phyloP scores from a whole-genome alignment of 2,888 invertebrate genomes.

The Lysandra bellargus region DNA sequence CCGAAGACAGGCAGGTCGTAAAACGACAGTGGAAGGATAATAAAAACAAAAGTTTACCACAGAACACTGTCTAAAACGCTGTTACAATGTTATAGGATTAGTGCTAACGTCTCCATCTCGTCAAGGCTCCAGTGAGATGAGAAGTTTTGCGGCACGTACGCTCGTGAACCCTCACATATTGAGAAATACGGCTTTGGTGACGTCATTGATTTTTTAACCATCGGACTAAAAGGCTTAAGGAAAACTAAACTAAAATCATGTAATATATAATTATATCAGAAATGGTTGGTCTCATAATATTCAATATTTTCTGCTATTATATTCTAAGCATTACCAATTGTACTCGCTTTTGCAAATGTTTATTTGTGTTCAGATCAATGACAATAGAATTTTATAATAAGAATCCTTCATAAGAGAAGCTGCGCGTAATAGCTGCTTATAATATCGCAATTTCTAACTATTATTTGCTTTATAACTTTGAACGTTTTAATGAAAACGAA shows the following conservation, averaged over 20 bases:
- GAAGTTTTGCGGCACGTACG: constrained; percentile 17
- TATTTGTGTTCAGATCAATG: not conserved
- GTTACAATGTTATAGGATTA: constrained; percentile 31
- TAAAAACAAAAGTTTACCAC: constrained; percentile 40
- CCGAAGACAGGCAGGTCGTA: constrained; percentile 39
- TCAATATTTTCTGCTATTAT: too few species aligned
- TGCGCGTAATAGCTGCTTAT: not conserved
- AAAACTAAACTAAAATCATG: not conserved
- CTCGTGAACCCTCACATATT: not conserved
- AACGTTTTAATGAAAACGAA: constrained; percentile 19
- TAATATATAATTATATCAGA: not conserved
- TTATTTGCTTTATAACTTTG: not conserved
- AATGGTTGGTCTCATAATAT: too few species aligned
- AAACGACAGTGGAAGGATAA: constrained; percentile 39
- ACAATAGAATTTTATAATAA: not conserved
- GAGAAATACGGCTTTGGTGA: not conserved
- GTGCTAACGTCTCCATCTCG: constrained; percentile 25
- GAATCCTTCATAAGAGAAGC: not conserved
- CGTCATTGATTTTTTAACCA: not conserved
- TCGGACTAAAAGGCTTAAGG: too few species aligned
- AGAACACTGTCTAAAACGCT: constrained; percentile 26
- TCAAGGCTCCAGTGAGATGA: constrained; percentile 22
- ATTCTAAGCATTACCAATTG: not conserved
- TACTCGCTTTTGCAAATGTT: not conserved
- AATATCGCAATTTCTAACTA: not conserved